These are phyloP conservation scores for Melanchra persicariae DNA, from an alignment of 2,888 invertebrate genomes.

Conservation along the genomic window DNA sequence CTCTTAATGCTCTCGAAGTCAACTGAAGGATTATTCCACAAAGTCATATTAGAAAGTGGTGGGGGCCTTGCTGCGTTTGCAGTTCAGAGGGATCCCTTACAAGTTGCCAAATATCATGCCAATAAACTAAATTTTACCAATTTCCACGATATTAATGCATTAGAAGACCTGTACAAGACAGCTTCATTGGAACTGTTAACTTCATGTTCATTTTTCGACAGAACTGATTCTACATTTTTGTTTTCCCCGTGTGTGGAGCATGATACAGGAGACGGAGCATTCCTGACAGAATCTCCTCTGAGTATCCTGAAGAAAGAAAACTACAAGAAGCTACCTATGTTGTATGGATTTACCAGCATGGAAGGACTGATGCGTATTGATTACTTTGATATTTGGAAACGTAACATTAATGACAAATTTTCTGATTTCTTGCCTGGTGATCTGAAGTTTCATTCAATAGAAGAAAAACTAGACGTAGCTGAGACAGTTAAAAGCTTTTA, in stretches of 20 bases:
- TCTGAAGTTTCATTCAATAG: constrained; percentile 67
- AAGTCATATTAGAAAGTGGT: constrained; percentile 77
- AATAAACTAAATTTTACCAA: constrained; percentile 67
- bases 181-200: constrained; percentile 67
- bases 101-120: constrained; percentile 71
- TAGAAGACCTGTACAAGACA: constrained; percentile 76
- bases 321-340: constrained; percentile 71
- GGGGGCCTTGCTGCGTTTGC: constrained; percentile 68
- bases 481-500: constrained; percentile 71
- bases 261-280: constrained; percentile 61
- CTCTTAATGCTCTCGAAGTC: constrained; percentile 73
- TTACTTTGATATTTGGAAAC: constrained; percentile 70
- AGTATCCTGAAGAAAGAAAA: constrained; percentile 70
- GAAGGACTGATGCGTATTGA: constrained; percentile 73
- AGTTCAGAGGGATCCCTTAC: constrained; percentile 72
- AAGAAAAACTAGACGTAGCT: constrained; percentile 70
- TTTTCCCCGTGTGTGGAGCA: constrained; percentile 68
- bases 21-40: constrained; percentile 73
- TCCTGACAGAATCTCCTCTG: constrained; percentile 72
- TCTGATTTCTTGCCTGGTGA: constrained; percentile 79
- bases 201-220: constrained; percentile 52
- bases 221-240: constrained; percentile 61
- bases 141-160: constrained; percentile 69
- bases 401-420: constrained; percentile 77
- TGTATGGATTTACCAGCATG: constrained; percentile 77